Evolutionary conservation across 2,797 vertebrate species (phyloP), one percentile per base, ranked within the genome.

Genomic region (Typhlichthys eigenmanni): DNA sequence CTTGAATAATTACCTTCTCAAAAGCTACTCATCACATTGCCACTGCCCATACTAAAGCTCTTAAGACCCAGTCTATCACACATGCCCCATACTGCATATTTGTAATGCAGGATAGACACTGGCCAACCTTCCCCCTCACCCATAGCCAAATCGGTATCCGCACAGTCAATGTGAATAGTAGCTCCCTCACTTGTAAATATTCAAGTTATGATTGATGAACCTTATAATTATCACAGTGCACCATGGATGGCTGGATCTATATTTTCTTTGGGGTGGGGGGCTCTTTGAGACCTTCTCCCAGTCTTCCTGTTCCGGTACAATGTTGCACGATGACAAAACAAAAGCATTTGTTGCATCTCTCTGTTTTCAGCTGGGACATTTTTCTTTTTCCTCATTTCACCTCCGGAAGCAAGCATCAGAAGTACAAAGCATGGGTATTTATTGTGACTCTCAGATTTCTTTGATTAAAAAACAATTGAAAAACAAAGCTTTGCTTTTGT

Each of bases 391-490:
- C 71, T 80, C 71, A 74, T 78, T 82, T 84, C 71, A 64, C 75
- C 34, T 60, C 46, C 67, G 57, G 85, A 90, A 83, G 81, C 69
- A 81, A 86, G 82, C 78, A 79, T 85, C 79, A 77, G 82, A 87
- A 78, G 87, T 90, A 87, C 85, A 86, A 85, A 89, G 91, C 92
- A 93, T 94, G 92, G 84, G 92, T 92, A 94, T 93, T 93, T 94
- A 94, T 93, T 94, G 92, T 92, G 89, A 92, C 90, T 91, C 91
- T 93, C 90, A 91, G 86, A 81, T 90, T 92, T 91, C 82, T 91
- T 93, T 93, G 87, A 91, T 89, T 91, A 91, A 92, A 92, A 91
- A 88, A 82, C 74, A 81, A 67, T 69, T 34, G 29, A 73, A 87
- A 86, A 73, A 38, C 4, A 57, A 56, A 12, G 2, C 4, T 19